Evolutionary conservation across 2,113 vertebrate species (phyloP).

Genomic region (Cololabis saira): DNA sequence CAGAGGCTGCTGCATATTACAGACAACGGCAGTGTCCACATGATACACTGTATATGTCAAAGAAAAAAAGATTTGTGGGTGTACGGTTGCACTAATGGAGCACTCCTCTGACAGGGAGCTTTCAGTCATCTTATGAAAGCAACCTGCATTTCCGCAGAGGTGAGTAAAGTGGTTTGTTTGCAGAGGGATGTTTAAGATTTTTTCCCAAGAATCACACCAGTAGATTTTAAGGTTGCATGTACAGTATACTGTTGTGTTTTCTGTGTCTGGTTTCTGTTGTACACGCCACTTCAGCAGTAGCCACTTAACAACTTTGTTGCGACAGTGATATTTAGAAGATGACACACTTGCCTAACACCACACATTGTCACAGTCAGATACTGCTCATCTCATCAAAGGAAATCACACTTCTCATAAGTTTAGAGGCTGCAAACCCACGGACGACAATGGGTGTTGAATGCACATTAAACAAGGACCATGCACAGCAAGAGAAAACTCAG

Average conservation of each 20-base stretch:
- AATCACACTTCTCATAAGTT: conserved; percentile 47
- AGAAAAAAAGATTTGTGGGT: conserved; percentile 49
- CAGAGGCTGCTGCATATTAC: conserved; percentile 29
- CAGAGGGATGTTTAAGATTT: conserved; percentile 19
- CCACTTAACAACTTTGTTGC: conserved; percentile 11
- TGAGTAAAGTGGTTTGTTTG: conserved; percentile 31
- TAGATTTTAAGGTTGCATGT: conserved; percentile 17
- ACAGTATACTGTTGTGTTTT: neutral
- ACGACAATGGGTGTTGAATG: conserved; percentile 45
- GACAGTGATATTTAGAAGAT: conserved; percentile 35
- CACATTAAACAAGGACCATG: conserved; percentile 33
- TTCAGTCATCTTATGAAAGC: conserved; percentile 52
- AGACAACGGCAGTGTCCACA: conserved; percentile 53
- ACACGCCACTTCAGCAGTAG: neutral
- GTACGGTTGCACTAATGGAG: conserved; percentile 50
- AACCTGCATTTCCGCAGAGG: conserved; percentile 24
- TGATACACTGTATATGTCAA: conserved; percentile 38
- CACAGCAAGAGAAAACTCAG: conserved; percentile 34
- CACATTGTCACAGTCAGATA: conserved; percentile 45
- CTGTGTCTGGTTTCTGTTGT: neutral
- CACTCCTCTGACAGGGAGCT: conserved; percentile 44
- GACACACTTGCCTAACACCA: conserved; percentile 36
- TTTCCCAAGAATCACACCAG: conserved; percentile 31
- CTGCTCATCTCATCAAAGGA: conserved; percentile 43
- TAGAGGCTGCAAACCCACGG: conserved; percentile 30